These are phyloP conservation scores for Heterodera filipjevi DNA, from an alignment of 2,888 invertebrate species.

Conservation along the genomic window DNA sequence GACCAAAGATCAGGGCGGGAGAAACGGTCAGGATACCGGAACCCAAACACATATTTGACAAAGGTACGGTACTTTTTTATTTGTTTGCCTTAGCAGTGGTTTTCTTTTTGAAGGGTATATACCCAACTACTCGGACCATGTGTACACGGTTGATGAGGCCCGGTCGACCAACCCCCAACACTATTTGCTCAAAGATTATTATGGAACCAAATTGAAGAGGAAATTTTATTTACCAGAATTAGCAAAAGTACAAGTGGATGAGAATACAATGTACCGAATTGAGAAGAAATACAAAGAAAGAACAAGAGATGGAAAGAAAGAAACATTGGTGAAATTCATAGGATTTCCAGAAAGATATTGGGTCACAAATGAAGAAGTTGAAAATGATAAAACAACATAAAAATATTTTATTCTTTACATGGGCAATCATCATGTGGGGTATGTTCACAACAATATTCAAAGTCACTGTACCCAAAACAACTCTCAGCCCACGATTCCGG, in stretches of 20 bases:
- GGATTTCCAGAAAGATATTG: slow-evolving; percentile 8
- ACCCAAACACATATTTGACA: slow-evolving; percentile 5
- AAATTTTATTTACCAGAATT: no score
- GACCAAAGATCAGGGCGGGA: background rate
- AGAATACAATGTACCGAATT: no score
- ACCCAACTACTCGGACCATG: slow-evolving; percentile 11
- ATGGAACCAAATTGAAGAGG: no score
- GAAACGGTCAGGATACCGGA: slow-evolving; percentile 9
- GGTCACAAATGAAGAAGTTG: background rate
- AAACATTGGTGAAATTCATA: slow-evolving; percentile 16
- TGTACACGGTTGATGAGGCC: background rate
- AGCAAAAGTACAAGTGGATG: no score
- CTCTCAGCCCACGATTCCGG: background rate
- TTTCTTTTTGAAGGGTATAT: slow-evolving; percentile 1
- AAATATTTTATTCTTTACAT: background rate
- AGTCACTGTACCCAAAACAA: background rate
- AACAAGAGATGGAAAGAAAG: background rate
- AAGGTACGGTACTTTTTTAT: background rate
- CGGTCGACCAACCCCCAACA: background rate
- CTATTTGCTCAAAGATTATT: slow-evolving; percentile 8
- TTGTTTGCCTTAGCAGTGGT: background rate
- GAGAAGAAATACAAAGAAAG: no score
- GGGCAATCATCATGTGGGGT: no score
- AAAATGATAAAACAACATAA: background rate
- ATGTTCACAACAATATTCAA: no score